Conservation (phyloP, 2,888 invertebrate species). For the Lottia gigantea region DNA sequence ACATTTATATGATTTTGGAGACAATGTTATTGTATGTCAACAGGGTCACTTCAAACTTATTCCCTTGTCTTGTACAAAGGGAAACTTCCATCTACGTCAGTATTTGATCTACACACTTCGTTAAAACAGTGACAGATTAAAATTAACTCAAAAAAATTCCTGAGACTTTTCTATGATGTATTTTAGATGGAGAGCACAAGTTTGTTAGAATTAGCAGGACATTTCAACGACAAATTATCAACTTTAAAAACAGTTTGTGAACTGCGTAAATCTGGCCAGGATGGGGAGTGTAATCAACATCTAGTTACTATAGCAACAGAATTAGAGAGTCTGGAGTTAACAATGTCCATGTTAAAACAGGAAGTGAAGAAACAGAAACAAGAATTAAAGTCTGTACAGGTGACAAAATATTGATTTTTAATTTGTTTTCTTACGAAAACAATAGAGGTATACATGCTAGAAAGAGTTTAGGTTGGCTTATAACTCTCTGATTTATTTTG, state of each 20-base stretch:
- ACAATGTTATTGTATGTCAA: too few species aligned
- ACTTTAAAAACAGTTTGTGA: conserved; percentile 30
- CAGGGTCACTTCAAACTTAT: too few species aligned
- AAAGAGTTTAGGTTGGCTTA: too few species aligned
- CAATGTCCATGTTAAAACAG: conserved; percentile 15
- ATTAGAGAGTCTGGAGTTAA: conserved; percentile 17
- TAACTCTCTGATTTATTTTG: too few species aligned
- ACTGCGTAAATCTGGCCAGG: conserved; percentile 29
- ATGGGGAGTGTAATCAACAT: conserved; percentile 19
- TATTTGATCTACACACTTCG: too few species aligned
- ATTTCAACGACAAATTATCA: conserved; percentile 36
- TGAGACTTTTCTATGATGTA: neutral
- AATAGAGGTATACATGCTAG: too few species aligned
- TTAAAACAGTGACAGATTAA: too few species aligned
- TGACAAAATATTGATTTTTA: neutral
- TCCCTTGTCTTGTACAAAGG: too few species aligned
- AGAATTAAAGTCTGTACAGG: conserved; percentile 5
- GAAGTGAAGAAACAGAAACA: conserved; percentile 16
- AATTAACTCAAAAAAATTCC: too few species aligned
- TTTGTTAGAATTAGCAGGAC: conserved; percentile 29
- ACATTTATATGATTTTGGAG: too few species aligned
- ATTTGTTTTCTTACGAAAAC: neutral
- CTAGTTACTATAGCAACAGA: conserved; percentile 15
- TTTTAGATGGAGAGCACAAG: conserved; percentile 29
- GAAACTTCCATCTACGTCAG: too few species aligned